Evolutionary conservation across 2,113 vertebrate species (phyloP).

Genomic region (Etia nguti): DNA sequence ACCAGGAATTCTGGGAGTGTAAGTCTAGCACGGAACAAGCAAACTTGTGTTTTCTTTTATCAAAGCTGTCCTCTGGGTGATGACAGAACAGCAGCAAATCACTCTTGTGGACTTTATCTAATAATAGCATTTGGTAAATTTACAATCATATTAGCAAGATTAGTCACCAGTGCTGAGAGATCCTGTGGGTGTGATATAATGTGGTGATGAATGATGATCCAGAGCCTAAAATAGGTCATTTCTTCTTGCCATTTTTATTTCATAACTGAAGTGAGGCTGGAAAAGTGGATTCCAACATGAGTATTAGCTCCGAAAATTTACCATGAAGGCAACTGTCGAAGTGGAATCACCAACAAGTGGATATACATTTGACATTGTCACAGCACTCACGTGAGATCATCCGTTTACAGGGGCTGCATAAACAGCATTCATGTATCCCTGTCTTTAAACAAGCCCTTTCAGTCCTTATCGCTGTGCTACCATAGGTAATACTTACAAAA

Average conservation of each 20-base stretch:
- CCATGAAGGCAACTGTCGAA: background rate
- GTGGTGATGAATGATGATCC: constrained; percentile 5
- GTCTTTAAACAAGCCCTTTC: background rate
- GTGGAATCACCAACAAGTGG: background rate
- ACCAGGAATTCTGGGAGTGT: constrained; percentile 10
- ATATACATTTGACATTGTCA: background rate
- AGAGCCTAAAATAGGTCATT: background rate
- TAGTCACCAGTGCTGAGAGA: background rate
- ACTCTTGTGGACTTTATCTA: background rate
- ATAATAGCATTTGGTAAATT: background rate
- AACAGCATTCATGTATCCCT: background rate
- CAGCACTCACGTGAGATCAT: background rate
- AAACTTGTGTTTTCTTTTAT: background rate
- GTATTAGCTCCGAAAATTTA: background rate
- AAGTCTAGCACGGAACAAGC: background rate
- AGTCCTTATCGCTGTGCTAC: background rate
- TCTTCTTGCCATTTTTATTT: background rate
- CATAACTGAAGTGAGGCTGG: background rate
- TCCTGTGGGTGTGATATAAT: background rate
- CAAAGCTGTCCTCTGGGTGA: background rate
- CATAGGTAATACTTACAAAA: background rate
- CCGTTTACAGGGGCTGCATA: background rate
- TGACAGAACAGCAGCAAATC: background rate
- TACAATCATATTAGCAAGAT: background rate
- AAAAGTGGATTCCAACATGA: background rate